Evolutionary conservation across 1,140 invertebrate genomes (phyloP).

Genomic region (Anoplolepis gracilipes): DNA sequence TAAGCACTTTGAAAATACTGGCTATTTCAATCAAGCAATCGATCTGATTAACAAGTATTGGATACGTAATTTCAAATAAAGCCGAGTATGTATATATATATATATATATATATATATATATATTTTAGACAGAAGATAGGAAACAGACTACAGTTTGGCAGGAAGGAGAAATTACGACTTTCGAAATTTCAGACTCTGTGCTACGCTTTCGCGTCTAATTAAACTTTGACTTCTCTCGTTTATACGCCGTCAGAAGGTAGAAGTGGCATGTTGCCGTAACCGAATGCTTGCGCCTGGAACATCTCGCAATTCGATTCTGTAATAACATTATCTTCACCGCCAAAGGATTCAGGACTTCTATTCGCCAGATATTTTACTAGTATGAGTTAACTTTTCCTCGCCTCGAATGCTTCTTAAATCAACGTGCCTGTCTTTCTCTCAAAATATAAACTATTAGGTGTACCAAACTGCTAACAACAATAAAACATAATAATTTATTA

Average conservation of each 20-base stretch:
- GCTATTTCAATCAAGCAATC: not conserved
- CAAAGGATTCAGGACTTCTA: not conserved
- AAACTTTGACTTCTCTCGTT: constrained; percentile 52
- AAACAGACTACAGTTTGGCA: constrained; percentile 1
- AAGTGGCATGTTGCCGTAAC: constrained; percentile 29
- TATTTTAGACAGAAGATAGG: not conserved
- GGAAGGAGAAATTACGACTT: constrained; percentile 38
- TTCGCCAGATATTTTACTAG: constrained; percentile 25
- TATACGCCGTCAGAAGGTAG: constrained; percentile 39
- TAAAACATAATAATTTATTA: not conserved
- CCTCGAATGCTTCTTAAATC: not conserved
- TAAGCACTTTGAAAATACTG: not conserved
- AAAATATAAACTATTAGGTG: not conserved
- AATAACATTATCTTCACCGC: constrained; percentile 40
- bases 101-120: too few relatives aligned
- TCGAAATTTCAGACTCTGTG: constrained; percentile 43
- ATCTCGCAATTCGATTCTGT: constrained; percentile 45
- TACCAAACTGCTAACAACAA: not conserved
- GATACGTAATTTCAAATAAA: constrained; percentile 22
- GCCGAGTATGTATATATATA: not conserved
- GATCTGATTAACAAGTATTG: constrained; percentile 7
- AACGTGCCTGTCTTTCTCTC: too few relatives aligned
- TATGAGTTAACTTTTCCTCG: not conserved
- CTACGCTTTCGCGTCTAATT: constrained; percentile 46
- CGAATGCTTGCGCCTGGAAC: constrained; percentile 23